A percentile compares a stretch with the other conserved stretches of the same genome.
phyloP scores from a whole-genome alignment of 2,888 invertebrate genomes.

The Allolobophora icterica region DNA sequence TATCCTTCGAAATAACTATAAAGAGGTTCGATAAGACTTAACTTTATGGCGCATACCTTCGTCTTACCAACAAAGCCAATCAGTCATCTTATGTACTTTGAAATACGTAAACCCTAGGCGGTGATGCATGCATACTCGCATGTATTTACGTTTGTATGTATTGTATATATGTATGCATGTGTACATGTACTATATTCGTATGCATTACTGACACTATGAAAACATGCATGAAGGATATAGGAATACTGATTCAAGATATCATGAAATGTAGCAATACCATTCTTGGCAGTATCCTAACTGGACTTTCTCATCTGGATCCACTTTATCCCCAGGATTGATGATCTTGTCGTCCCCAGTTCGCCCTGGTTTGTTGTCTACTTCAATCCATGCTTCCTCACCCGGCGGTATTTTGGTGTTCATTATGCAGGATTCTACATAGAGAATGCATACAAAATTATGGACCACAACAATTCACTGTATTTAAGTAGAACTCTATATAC shows the following conservation, averaged over 20 bases:
- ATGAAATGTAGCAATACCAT: not conserved
- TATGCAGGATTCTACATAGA: not conserved
- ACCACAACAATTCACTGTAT: not conserved
- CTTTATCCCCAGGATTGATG: not conserved
- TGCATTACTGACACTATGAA: no score
- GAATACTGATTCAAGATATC: not conserved
- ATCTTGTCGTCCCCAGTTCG: not conserved
- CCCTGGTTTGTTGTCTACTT: not conserved
- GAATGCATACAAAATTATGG: not conserved
- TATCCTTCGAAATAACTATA: no score
- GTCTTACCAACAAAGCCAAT: no score
- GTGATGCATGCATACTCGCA: no score
- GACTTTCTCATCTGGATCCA: not conserved
- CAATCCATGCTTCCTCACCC: not conserved
- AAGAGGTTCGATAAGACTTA: no score
- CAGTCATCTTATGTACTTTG: no score
- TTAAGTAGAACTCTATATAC: not conserved
- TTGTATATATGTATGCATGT: no score
- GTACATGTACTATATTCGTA: no score
- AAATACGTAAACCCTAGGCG: no score
- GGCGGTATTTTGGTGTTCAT: not conserved
- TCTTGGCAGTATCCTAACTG: constrained; percentile 13
- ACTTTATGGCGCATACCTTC: no score
- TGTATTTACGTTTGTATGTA: no score
- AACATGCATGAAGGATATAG: not conserved